These are phyloP conservation scores for Chymomyza caudatula DNA, from an alignment of 2,888 invertebrate genomes.

Conservation along the genomic window DNA sequence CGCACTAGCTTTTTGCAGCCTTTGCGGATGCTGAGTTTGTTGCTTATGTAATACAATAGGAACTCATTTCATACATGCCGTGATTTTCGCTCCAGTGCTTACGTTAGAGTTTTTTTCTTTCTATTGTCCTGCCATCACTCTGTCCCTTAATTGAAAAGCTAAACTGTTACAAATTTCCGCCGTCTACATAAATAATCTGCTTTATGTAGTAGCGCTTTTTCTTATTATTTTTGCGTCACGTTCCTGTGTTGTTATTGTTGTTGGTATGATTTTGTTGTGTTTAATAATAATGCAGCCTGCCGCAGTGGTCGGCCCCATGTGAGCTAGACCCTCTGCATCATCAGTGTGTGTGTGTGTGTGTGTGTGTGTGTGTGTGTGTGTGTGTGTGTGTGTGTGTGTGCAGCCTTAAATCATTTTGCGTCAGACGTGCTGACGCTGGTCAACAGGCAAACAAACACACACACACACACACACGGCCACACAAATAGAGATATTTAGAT, in stretches of 20 bases:
- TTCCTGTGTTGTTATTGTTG: slow-evolving; percentile 19
- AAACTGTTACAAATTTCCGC: neutral
- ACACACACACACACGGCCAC: slow-evolving; percentile 1
- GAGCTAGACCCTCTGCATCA: neutral
- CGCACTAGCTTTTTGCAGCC: no score
- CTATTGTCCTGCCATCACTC: neutral
- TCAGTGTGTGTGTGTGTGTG: slow-evolving; percentile 6
- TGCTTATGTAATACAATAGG: no score
- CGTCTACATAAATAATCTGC: neutral
- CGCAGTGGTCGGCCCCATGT: neutral
- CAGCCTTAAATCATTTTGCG: slow-evolving; percentile 68
- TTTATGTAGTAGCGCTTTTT: neutral
- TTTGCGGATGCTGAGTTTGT: no score
- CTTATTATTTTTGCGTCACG: neutral
- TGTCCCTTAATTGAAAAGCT: neutral
- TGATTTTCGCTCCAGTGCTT: no score
- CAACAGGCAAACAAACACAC: slow-evolving; percentile 44
- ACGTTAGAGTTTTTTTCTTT: neutral
- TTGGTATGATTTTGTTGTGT: slow-evolving; percentile 17
- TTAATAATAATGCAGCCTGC: slow-evolving; percentile 48
- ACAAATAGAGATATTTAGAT: slow-evolving; percentile 1
- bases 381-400: slow-evolving; percentile 31
- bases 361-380: neutral
- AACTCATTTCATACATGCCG: no score
- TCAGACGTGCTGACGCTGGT: slow-evolving; percentile 67